These are phyloP conservation scores for Synanthedon vespiformis DNA, from an alignment of 2,888 invertebrate genomes.

Conservation along the genomic window DNA sequence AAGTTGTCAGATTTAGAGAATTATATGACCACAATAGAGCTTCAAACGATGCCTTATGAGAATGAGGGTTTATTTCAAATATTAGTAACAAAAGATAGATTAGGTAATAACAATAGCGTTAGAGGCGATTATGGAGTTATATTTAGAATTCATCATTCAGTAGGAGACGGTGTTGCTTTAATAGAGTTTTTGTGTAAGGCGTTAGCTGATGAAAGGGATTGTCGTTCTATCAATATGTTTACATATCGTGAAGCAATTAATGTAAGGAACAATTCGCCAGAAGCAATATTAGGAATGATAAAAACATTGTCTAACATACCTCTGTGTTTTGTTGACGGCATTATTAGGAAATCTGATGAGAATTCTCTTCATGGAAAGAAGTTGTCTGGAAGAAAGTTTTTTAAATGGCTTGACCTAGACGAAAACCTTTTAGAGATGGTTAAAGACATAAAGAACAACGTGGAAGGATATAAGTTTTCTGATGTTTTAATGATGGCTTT, in stretches of 20 bases:
- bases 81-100: slow-evolving; percentile 36
- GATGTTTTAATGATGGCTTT: slow-evolving; percentile 58
- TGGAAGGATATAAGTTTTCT: slow-evolving; percentile 40
- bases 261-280: slow-evolving; percentile 10
- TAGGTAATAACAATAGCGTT: slow-evolving; percentile 16
- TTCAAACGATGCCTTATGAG: slow-evolving; percentile 46
- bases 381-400: slow-evolving; percentile 48
- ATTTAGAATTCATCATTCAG: slow-evolving; percentile 66
- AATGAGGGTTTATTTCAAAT: slow-evolving; percentile 65
- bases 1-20: slow-evolving; percentile 34
- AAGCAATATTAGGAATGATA: slow-evolving; percentile 22
- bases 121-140: slow-evolving; percentile 44
- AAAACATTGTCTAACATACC: slow-evolving; percentile 25
- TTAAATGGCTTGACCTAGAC: slow-evolving; percentile 42
- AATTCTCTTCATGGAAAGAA: slow-evolving; percentile 52
- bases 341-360: slow-evolving; percentile 35
- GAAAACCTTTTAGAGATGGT: slow-evolving; percentile 38
- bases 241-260: slow-evolving; percentile 16
- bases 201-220: slow-evolving; percentile 41
- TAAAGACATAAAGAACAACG: slow-evolving; percentile 34
- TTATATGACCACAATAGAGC: slow-evolving; percentile 41
- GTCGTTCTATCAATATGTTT: slow-evolving; percentile 15
- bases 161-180: slow-evolving; percentile 67
- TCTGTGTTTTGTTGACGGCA: slow-evolving; percentile 26
- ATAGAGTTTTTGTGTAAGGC: slow-evolving; percentile 54